Conservation (phyloP, 2,797 vertebrate species). For the Notolepis coatsorum region DNA sequence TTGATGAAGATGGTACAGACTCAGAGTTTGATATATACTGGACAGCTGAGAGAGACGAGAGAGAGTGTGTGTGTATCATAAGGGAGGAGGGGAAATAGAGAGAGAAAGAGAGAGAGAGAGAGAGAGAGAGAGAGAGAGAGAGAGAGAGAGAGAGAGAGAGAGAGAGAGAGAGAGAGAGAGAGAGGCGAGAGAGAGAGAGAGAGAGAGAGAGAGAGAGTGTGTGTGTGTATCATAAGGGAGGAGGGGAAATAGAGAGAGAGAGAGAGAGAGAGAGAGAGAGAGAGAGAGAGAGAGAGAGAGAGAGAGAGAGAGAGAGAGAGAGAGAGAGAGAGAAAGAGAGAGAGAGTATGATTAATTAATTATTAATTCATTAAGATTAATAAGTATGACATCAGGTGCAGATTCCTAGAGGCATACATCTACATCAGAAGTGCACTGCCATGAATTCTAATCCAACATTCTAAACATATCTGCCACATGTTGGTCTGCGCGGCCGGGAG, state of each 20-base stretch:
- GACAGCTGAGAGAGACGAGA: too few relatives aligned
- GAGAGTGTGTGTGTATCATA: not conserved
- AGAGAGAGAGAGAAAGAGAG: not conserved
- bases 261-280: not conserved
- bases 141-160: not conserved
- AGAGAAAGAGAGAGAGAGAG: not conserved
- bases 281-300: not conserved
- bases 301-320: not conserved
- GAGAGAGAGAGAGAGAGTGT: too few relatives aligned
- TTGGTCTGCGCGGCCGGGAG: too few relatives aligned
- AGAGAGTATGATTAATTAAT: conserved; percentile 12
- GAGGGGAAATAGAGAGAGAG: not conserved
- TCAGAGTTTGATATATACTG: too few relatives aligned
- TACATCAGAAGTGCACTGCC: conserved; percentile 5
- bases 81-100: not conserved
- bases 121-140: not conserved
- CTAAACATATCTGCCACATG: too few relatives aligned
- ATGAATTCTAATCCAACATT: conserved; percentile 10
- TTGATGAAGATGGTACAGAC: not conserved
- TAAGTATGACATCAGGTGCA: conserved; percentile 13
- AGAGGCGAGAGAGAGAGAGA: too few relatives aligned
- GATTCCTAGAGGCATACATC: conserved; percentile 9
- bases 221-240: not conserved
- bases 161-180: too few relatives aligned
- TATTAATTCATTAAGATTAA: too few relatives aligned